Evolutionary conservation across 2,888 invertebrate genomes (phyloP).

Genomic region (Petrophora chlorosata): DNA sequence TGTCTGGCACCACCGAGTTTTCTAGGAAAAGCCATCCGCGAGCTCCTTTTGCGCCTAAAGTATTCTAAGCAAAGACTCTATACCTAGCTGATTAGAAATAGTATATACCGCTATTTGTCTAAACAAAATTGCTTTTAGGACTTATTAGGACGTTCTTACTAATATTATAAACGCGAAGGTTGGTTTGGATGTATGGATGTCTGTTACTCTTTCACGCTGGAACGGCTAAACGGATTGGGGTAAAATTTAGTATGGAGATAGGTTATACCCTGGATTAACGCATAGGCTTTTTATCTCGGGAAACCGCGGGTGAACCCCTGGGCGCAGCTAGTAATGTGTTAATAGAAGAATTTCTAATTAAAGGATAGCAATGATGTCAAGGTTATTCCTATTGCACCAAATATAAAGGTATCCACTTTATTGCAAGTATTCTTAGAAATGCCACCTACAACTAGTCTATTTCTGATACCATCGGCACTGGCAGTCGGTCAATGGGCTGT

Average conservation of each 20-base stretch:
- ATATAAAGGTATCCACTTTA: conserved; percentile 38
- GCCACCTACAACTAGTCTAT: conserved; percentile 74
- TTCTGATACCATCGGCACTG: conserved; percentile 54
- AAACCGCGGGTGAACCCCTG: too few species aligned
- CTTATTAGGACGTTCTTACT: too few species aligned
- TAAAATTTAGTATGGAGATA: too few species aligned
- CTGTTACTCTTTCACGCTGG: too few species aligned
- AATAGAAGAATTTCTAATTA: conserved; percentile 32
- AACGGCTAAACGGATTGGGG: too few species aligned
- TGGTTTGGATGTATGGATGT: too few species aligned
- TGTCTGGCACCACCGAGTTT: conserved; percentile 63
- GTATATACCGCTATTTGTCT: neutral
- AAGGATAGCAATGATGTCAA: conserved; percentile 35
- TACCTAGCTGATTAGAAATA: conserved; percentile 12
- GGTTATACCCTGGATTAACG: too few species aligned
- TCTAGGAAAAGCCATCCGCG: conserved; percentile 48
- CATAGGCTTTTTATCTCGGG: too few species aligned
- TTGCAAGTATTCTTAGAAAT: conserved; percentile 67
- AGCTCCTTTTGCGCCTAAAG: neutral
- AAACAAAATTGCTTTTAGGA: too few species aligned
- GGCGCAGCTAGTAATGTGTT: too few species aligned
- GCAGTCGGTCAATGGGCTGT: conserved; percentile 68
- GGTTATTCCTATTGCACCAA: conserved; percentile 24
- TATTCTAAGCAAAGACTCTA: neutral
- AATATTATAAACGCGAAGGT: too few species aligned